Base-by-base conservation (phyloP, 2,888 invertebrate species). In the Odontocerum albicorne region DNA sequence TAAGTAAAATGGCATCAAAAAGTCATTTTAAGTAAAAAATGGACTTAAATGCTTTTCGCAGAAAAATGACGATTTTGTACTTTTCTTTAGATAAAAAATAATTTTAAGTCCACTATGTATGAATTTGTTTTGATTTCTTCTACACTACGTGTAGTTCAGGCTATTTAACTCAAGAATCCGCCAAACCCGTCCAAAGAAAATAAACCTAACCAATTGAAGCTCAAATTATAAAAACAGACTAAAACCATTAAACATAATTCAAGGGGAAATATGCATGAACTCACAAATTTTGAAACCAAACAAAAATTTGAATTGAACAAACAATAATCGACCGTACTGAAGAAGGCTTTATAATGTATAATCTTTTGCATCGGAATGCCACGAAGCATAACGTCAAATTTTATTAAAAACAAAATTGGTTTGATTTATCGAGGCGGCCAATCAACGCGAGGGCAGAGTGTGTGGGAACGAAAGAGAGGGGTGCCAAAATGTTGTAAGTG, bases 381-480 rank as follows among this genome's bases (percentile, higher is more conserved):
- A 39, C 44, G 40, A 43, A 55, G 51, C 39, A 46, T 36, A 46
- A 52, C 53, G 60, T 60, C 60, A 55, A 52, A 51, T 52, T 55
- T 60, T 55, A 57, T 60, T 55, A 58, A 61, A 61, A 58, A 54
- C 57, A 55, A 60, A 60, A 60, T 60, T 60, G 57, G 57, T 58
- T 58, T 61, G 58, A 61, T 61, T 61, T 61, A 61, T 61, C 61
- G 50, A 52, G 50, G 20, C 58, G 54, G 50, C 58, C 58, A 61
- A 61, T 61, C 61, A 58, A 50, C n/a, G 35, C 46, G 40, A 21
- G 36, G 47, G 36, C 20, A n/a, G 27, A 27, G 4, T 7, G 27
- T 16, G 13, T 4, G 13, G 12, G 51, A 33, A 16, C 8, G 36
- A 42, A 17, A 13, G 51, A 33, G 50, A 50, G 10, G 27, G 31